Conservation (phyloP, 2,888 invertebrate genomes). For the Heliconius ismenius region DNA sequence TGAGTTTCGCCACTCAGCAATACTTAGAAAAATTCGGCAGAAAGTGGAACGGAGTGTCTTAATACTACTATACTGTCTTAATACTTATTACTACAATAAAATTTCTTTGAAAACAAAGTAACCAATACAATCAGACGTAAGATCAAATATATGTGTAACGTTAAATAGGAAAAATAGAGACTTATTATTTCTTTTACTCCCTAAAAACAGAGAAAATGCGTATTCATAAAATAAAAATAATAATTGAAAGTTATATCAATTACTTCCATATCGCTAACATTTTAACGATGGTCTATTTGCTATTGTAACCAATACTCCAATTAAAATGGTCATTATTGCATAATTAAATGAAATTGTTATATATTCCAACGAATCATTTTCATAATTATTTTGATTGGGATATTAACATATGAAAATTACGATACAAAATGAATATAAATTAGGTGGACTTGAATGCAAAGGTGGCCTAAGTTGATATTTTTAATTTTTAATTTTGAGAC, state of each 20-base stretch:
- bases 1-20: too few species aligned
- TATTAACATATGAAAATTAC: constrained; percentile 4
- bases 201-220: neutral
- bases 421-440: constrained; percentile 3
- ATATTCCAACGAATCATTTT: constrained; percentile 5
- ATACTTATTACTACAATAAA: too few species aligned
- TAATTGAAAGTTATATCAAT: neutral
- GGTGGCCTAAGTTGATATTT: neutral
- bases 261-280: neutral
- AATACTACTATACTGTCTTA: too few species aligned
- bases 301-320: neutral
- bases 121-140: too few species aligned
- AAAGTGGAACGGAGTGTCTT: too few species aligned
- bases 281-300: neutral
- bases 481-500: too few species aligned
- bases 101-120: too few species aligned
- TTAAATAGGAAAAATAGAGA: too few species aligned
- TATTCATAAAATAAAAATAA: neutral
- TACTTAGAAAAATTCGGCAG: too few species aligned
- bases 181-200: too few species aligned
- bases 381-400: neutral
- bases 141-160: too few species aligned
- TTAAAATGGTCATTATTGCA: neutral
- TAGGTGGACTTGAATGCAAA: neutral
- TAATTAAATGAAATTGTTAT: constrained; percentile 9